These are phyloP conservation scores for Amorpha juglandis DNA, from an alignment of 2,888 invertebrate genomes.

Conservation along the genomic window DNA sequence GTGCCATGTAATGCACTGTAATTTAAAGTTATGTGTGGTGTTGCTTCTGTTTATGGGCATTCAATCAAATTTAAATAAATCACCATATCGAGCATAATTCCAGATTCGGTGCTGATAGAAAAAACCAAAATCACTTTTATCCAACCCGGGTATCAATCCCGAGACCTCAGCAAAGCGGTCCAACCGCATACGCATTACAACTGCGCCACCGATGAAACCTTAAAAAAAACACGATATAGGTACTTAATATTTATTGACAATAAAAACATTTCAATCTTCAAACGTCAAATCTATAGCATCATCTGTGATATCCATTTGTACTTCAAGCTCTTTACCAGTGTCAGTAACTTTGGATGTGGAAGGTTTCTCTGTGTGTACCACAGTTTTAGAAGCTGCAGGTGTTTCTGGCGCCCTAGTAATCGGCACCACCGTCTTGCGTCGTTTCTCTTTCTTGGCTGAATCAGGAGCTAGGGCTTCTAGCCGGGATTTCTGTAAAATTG, in stretches of 20 bases:
- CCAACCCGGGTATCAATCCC: too few relatives aligned
- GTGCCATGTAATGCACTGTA: too few relatives aligned
- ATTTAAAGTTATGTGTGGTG: too few relatives aligned
- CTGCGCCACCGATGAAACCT: too few relatives aligned
- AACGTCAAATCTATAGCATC: constrained; percentile 36
- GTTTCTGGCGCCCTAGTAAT: constrained; percentile 5
- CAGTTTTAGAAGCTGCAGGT: constrained; percentile 9
- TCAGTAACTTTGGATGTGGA: constrained; percentile 18
- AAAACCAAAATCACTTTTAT: too few relatives aligned
- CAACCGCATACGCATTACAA: too few relatives aligned
- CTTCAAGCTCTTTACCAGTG: constrained; percentile 5
- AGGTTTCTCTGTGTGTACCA: not conserved
- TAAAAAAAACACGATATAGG: not conserved
- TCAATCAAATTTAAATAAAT: too few relatives aligned
- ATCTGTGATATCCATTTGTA: constrained; percentile 16
- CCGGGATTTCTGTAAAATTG: constrained; percentile 36
- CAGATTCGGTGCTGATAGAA: too few relatives aligned
- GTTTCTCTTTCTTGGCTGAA: constrained; percentile 29
- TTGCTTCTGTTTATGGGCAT: too few relatives aligned
- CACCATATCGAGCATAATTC: too few relatives aligned
- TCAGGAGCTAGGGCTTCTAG: constrained; percentile 30
- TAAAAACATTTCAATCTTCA: constrained; percentile 29
- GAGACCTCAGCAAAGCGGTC: too few relatives aligned
- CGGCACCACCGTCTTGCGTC: constrained; percentile 18
- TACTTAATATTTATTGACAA: not conserved